phyloP scores from a whole-genome alignment of 2,113 vertebrate species.

The Seriola quinqueradiata region DNA sequence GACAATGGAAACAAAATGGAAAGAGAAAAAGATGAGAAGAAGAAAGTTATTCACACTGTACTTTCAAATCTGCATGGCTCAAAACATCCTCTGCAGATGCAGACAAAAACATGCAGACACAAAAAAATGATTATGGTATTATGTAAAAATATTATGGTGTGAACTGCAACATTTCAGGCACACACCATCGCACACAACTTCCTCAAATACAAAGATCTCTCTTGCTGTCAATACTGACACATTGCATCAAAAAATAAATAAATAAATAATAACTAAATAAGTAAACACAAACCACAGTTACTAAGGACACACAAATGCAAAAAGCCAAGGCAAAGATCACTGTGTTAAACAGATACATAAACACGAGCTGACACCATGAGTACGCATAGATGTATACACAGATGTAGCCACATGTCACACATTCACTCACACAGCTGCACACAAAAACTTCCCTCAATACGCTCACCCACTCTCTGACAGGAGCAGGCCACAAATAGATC shows the following conservation, averaged over 20 bases:
- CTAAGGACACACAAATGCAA: constrained; percentile 41
- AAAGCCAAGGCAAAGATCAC: constrained; percentile 28
- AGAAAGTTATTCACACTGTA: constrained; percentile 45
- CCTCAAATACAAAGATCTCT: constrained; percentile 30
- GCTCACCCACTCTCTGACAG: constrained; percentile 67
- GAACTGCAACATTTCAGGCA: background rate
- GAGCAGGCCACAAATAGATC: constrained; percentile 75
- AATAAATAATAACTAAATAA: background rate
- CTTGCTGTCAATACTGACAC: constrained; percentile 33
- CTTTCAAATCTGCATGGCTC: constrained; percentile 3
- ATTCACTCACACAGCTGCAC: constrained; percentile 24
- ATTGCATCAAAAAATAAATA: background rate
- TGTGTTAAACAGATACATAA: constrained; percentile 46
- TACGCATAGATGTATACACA: background rate
- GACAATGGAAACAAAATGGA: background rate
- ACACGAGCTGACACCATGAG: constrained; percentile 13
- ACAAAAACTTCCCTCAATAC: constrained; percentile 61
- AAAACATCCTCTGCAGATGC: constrained; percentile 13
- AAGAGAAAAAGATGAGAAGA: background rate
- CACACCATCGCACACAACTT: background rate
- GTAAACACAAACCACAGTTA: constrained; percentile 21
- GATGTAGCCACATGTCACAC: constrained; percentile 23
- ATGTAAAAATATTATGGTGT: constrained; percentile 1
- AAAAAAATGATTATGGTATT: background rate
- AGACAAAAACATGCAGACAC: background rate